phyloP scores from a whole-genome alignment of 2,113 vertebrate genomes.

The Corythornis madagascariensis region DNA sequence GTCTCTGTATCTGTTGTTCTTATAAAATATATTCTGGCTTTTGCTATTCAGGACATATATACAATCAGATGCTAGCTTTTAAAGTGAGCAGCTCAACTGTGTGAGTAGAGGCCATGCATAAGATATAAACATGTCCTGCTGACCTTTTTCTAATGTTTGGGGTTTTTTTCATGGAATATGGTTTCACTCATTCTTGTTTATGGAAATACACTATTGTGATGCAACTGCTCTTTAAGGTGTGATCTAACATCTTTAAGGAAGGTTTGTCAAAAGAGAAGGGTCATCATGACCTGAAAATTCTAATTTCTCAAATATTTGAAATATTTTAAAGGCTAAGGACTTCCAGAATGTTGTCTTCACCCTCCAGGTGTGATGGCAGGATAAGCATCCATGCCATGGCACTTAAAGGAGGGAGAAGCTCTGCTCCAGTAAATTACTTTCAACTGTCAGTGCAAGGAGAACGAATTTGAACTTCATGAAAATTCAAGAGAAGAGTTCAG shows the following conservation, averaged over 20 bases:
- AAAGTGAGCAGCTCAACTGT: background rate
- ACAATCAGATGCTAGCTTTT: background rate
- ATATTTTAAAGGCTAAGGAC: background rate
- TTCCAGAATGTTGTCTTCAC: background rate
- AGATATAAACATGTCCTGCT: background rate
- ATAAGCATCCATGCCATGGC: background rate
- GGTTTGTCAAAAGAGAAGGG: background rate
- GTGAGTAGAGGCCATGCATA: background rate
- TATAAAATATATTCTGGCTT: background rate
- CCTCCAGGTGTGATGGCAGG: background rate
- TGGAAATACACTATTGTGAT: background rate
- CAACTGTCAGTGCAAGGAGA: background rate
- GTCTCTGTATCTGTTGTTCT: background rate
- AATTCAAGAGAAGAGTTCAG: background rate
- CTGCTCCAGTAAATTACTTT: background rate
- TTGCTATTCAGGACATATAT: background rate
- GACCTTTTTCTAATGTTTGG: background rate
- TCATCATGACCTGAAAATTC: background rate
- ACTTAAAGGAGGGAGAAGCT: background rate
- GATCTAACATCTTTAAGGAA: background rate
- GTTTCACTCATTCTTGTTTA: background rate
- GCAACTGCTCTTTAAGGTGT: background rate
- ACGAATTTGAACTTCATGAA: background rate
- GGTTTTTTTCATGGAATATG: background rate
- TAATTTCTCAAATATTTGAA: background rate